A percentile compares a stretch with the other conserved stretches of the same genome.
Evolutionary conservation across 2,888 invertebrate genomes (phyloP).

Genomic region (Drosophila melanocephala): DNA sequence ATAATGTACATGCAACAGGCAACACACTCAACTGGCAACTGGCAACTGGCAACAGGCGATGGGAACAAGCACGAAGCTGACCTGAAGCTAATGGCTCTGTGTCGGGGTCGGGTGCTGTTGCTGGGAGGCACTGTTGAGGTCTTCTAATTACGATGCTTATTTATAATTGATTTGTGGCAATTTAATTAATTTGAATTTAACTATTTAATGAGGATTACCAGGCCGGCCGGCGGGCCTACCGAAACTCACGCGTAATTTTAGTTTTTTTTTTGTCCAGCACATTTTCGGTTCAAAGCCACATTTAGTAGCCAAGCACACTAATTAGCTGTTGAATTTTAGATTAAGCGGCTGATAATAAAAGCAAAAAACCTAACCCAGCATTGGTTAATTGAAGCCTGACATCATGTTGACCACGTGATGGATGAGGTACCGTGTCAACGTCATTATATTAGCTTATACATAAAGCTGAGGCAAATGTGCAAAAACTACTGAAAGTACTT

Average conservation of each 20-base stretch:
- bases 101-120: not conserved
- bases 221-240: constrained; percentile 30
- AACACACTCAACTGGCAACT: constrained; percentile 12
- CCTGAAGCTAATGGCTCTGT: constrained; percentile 27
- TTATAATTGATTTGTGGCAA: constrained; percentile 82
- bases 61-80: constrained; percentile 30
- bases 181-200: constrained; percentile 82
- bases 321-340: constrained; percentile 82
- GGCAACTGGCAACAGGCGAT: constrained; percentile 8
- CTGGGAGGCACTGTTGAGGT: constrained; percentile 59
- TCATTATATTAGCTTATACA: constrained; percentile 9
- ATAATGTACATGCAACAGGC: constrained; percentile 78
- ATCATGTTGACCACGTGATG: constrained; percentile 26
- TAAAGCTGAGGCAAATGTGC: not conserved
- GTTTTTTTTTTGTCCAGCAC: constrained; percentile 1
- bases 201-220: constrained; percentile 81
- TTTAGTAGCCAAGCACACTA: constrained; percentile 70
- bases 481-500: too few relatives aligned
- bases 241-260: constrained; percentile 19
- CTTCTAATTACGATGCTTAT: constrained; percentile 81
- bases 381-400: constrained; percentile 45
- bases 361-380: constrained; percentile 12
- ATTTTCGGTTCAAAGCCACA: constrained; percentile 68
- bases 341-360: constrained; percentile 54
- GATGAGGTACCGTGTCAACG: constrained; percentile 5